Evolutionary conservation across 2,888 invertebrate genomes (phyloP), one percentile per base, ranked within the genome.

Genomic region (Prosapia bicincta): DNA sequence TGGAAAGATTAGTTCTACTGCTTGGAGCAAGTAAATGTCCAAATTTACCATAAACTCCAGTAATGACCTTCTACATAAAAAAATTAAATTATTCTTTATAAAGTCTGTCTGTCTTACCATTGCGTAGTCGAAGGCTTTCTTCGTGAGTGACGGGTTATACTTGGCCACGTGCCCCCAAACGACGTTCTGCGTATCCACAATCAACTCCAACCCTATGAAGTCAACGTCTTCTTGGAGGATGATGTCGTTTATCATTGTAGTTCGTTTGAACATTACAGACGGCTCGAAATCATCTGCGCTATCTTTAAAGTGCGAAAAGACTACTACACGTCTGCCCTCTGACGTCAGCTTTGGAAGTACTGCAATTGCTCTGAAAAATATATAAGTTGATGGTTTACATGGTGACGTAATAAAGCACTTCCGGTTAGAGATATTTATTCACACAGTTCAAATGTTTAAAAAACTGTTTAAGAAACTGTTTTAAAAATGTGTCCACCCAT

Each of bases 191-290:
- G 77, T 78, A 76, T 80, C 79, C 0, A 80, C 75, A n/a, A 80
- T 68, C 69, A 79, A 72, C 28, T 80, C 80, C 23, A 79, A 30
- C 0, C 80, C 80, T 6, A 72, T 26, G 43, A 71, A 79, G 71
- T 79, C 78, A 67, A 80, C 74, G 5, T 79, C 79, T 70, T 80
- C 80, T 68, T 79, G 77, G 0, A 80, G 78, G 23, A 78, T 43
- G 13, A 80, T 68, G 69, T 80, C 80, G 9, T 78, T 69, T 75
- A 80, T 77, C 80, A 80, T 80, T 30, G 78, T 77, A 28, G 78
- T 38, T 25, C 80, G 54, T 69, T 78, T 78, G 65, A 79, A 71
- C 78, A 79, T 77, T 13, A 77, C 43, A 7, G 74, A 68, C 23
- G 79, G 78, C 15, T 80, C 80, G 69, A 79, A 80, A 20, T 80